Evolutionary conservation across 2,113 vertebrate genomes (phyloP), one percentile per base, ranked within the genome.

Genomic region (Poeciliopsis prolifica): DNA sequence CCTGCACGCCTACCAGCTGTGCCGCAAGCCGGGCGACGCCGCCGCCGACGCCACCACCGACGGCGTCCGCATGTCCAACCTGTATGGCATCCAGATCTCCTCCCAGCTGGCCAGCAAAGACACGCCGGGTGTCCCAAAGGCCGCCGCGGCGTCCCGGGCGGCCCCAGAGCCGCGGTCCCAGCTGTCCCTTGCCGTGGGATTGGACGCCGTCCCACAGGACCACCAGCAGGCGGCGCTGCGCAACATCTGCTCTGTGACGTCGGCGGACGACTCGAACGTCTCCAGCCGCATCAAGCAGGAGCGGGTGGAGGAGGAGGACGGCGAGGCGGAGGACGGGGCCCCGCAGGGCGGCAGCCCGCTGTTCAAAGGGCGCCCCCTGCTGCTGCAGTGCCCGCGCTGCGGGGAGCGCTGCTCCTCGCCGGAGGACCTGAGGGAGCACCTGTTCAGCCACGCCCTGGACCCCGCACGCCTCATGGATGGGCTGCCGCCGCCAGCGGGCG

Each of bases 81-180:
- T 98, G 42, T 99, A 99, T 0, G 98, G 97, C 51, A 99, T 99
- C 85, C 98, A 99, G 94, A 99, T 99, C 89, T 98, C 98, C 0
- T 92, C 97, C 0, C 97, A 97, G 83, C 96, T 97, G 77, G 86
- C 95, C 13, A 84, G 75, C 0, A 97, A 97, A 82, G 95, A 96
- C 11, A 88, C 86, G 0, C 12, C 81, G 0, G 90, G 73, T 0
- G 93, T 70, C 54, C 85, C 0, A 93, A 97, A 91, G 94, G 94
- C 74, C 78, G 81, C n/a, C 77, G 86, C 77, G 0, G 92, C 58
- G 64, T 86, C 92, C 71, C 85, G 90, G 7, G 92, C 65, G 15
- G 92, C 70, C 0, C 70, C 14, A 0, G 94, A 95, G 0, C 94
- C 95, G 0, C 94, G 94, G 71, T 88, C 95, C 37, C 96, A 95